Evolutionary conservation across 2,797 vertebrate species (phyloP), one percentile per base, ranked within the genome.

Genomic region (Todus mexicanus): DNA sequence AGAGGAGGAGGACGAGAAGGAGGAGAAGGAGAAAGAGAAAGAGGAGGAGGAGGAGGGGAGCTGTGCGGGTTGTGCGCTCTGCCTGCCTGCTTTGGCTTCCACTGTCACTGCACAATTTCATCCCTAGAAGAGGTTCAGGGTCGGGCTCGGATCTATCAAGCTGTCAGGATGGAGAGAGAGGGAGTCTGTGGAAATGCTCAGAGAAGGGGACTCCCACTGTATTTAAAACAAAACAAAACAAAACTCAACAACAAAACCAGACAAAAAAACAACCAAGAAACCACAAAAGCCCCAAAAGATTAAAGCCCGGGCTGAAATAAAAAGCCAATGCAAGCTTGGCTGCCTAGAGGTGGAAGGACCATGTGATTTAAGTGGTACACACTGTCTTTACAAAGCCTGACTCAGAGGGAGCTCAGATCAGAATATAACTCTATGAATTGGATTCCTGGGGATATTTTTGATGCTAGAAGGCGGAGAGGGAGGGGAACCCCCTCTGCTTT

Each of bases 91-190:
- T 75, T 79, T 83, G 77, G 81, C 86, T 94, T 69, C 45, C n/a
- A 70, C 80, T 79, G 22, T 60, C 47, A 8, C 72, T 76, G 89
- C 72, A 50, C 87, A 54, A 40, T 94, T 83, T 80, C 59, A 38
- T 79, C 48, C 48, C 84, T 90, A 89, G 86, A 86, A 91, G 70
- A 89, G 60, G 73, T 63, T 89, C 93, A 56, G 84, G 26, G 53
- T 82, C 53, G 68, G 47, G 38, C 45, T 87, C n/a, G 53, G 53
- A 69, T 74, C 61, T 89, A n/a, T 82, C 74, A 70, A 57, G 64
- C 72, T 89, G 84, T 82, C 89, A 89, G 60, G 69, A 70, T 4
- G 9, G 45, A 76, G 59, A 56, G 40, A 78, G 37, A 78, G 23
- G 47, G 50, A 45, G 45, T 35, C 40, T 21, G 42, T 53, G 87